A percentile compares a stretch with the other conserved stretches of the same genome.
Evolutionary conservation across 2,797 vertebrate species (phyloP).

Genomic region (Harpagifer antarcticus): DNA sequence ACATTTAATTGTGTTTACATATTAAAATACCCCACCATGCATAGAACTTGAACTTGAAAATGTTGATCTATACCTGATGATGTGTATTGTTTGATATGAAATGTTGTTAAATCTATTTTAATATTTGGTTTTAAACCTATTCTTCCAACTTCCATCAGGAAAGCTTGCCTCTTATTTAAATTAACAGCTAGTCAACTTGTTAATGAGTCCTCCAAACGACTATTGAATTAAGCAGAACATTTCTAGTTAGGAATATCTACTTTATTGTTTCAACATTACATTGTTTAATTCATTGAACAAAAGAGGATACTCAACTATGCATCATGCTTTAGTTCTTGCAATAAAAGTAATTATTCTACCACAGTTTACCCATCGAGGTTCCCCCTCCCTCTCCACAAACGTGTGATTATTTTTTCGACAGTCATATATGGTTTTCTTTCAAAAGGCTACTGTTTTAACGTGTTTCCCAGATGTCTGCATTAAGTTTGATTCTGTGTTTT

Average conservation of each 20-base stretch:
- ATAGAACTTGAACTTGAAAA: neutral
- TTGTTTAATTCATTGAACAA: neutral
- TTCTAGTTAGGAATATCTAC: neutral
- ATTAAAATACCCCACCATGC: conserved; percentile 1
- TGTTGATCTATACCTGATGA: neutral
- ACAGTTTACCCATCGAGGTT: neutral
- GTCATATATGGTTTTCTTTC: neutral
- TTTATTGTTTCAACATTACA: neutral
- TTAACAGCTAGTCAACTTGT: conserved; percentile 19
- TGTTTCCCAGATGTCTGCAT: neutral
- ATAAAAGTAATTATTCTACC: neutral
- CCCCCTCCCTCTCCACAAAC: neutral
- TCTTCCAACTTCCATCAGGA: neutral
- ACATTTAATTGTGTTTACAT: conserved; percentile 21
- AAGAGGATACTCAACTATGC: no score
- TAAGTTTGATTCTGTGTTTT: conserved; percentile 3
- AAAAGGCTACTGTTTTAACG: neutral
- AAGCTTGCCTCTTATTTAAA: neutral
- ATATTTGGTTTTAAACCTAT: neutral
- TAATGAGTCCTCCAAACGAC: conserved; percentile 1
- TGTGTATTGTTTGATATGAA: neutral
- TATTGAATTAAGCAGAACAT: neutral
- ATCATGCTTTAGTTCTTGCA: conserved; percentile 4
- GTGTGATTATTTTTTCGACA: neutral
- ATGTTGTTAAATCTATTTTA: neutral